phyloP scores from a whole-genome alignment of 1,140 invertebrate genomes.

The Coelopa frigida region DNA sequence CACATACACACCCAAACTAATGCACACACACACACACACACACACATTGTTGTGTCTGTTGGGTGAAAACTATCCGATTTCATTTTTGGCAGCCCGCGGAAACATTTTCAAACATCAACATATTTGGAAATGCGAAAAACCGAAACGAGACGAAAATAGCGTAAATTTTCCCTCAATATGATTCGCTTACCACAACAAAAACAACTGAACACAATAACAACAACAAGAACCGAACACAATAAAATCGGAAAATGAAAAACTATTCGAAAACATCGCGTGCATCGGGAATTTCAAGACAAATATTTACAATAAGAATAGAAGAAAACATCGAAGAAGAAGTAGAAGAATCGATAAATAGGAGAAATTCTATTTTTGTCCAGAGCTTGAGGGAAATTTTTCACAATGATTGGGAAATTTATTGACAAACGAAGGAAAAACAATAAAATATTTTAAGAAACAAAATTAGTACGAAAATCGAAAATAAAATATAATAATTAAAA shows the following conservation, averaged over 20 bases:
- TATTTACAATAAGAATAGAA: slow-evolving; percentile 6
- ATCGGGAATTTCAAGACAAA: not conserved
- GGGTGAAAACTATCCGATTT: slow-evolving; percentile 8
- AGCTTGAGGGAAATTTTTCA: not conserved
- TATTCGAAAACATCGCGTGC: too few relatives aligned
- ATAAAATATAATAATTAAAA: not conserved
- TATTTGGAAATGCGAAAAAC: too few relatives aligned
- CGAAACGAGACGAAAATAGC: too few relatives aligned
- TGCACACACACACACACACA: not conserved
- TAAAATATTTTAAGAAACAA: not conserved
- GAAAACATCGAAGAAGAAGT: too few relatives aligned
- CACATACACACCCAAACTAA: not conserved
- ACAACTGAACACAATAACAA: too few relatives aligned
- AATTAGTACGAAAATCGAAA: not conserved
- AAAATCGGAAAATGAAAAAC: too few relatives aligned
- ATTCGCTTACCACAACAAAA: too few relatives aligned
- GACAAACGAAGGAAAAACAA: not conserved
- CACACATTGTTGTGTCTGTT: not conserved
- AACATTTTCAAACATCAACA: too few relatives aligned
- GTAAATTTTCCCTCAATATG: too few relatives aligned
- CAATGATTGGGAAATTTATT: not conserved
- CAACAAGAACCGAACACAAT: too few relatives aligned
- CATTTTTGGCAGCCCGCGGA: too few relatives aligned
- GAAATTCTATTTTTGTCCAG: not conserved
- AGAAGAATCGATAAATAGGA: slow-evolving; percentile 6